phyloP scores from a whole-genome alignment of 2,888 invertebrate genomes.

The Noctua janthe region DNA sequence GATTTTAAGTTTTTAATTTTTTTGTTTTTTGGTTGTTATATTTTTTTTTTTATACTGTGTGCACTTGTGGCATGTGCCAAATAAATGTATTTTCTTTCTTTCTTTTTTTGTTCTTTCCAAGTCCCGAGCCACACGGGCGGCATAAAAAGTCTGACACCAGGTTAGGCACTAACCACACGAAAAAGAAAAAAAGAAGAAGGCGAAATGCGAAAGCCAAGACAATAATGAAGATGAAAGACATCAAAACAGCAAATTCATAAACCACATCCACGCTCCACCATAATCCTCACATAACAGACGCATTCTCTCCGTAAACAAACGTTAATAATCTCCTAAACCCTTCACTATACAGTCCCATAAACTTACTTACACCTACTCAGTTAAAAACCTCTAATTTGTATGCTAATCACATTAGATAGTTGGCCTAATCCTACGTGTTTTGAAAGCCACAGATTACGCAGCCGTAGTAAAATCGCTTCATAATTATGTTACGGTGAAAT shows the following conservation, averaged over 20 bases:
- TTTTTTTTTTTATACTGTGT: no score
- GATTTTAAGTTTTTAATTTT: no score
- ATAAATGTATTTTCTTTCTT: no score
- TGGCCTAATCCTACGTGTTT: constrained; percentile 66
- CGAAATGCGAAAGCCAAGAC: background rate
- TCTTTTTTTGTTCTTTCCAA: no score
- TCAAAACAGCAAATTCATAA: constrained; percentile 4
- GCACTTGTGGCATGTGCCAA: no score
- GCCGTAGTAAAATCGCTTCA: constrained; percentile 57
- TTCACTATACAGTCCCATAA: constrained; percentile 61
- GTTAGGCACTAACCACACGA: no score
- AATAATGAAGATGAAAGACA: background rate
- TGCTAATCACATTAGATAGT: constrained; percentile 77
- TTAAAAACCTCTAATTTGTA: constrained; percentile 78
- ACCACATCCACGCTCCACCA: background rate
- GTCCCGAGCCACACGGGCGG: no score
- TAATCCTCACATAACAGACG: constrained; percentile 33
- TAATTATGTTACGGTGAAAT: constrained; percentile 54
- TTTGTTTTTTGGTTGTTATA: no score
- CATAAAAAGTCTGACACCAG: no score
- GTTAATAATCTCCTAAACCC: constrained; percentile 65
- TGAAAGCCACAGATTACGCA: constrained; percentile 58
- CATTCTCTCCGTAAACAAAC: constrained; percentile 62
- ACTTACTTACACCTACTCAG: constrained; percentile 46
- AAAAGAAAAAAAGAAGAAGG: no score